Conservation (phyloP, 2,888 invertebrate species). For the Falcaria lacertinaria region DNA sequence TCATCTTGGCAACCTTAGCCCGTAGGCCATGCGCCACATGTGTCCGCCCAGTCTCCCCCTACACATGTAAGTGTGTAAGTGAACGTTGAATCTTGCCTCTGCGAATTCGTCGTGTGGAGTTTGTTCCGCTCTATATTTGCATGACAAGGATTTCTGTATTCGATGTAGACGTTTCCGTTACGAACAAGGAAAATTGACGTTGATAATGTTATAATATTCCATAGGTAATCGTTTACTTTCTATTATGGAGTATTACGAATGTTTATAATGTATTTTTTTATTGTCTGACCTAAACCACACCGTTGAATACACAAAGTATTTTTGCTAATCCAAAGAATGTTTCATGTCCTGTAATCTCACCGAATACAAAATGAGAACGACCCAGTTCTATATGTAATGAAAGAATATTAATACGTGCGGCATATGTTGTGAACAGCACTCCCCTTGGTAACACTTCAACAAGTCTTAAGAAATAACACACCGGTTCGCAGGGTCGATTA, state of each 20-base stretch:
- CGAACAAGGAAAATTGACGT: slow-evolving; percentile 30
- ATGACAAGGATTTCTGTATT: slow-evolving; percentile 59
- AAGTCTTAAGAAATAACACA: slow-evolving; percentile 45
- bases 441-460: slow-evolving; percentile 12
- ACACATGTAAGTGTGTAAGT: slow-evolving; percentile 67
- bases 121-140: slow-evolving; percentile 66
- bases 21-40: slow-evolving; percentile 45
- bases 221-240: too few relatives aligned
- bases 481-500: slow-evolving; percentile 40
- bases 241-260: too few relatives aligned
- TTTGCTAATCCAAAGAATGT: not conserved
- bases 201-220: too few relatives aligned
- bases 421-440: not conserved
- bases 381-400: not conserved
- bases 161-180: slow-evolving; percentile 47
- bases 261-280: too few relatives aligned
- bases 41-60: slow-evolving; percentile 56
- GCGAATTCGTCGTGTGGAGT: slow-evolving; percentile 59
- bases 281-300: too few relatives aligned
- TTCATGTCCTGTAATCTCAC: not conserved
- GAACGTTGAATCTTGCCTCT: slow-evolving; percentile 52
- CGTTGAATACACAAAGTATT: too few relatives aligned
- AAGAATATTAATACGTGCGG: not conserved
- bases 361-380: not conserved
- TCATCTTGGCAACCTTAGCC: not conserved